These are phyloP conservation scores for Xyrichtys novacula DNA, from an alignment of 2,797 vertebrate species.

Conservation along the genomic window DNA sequence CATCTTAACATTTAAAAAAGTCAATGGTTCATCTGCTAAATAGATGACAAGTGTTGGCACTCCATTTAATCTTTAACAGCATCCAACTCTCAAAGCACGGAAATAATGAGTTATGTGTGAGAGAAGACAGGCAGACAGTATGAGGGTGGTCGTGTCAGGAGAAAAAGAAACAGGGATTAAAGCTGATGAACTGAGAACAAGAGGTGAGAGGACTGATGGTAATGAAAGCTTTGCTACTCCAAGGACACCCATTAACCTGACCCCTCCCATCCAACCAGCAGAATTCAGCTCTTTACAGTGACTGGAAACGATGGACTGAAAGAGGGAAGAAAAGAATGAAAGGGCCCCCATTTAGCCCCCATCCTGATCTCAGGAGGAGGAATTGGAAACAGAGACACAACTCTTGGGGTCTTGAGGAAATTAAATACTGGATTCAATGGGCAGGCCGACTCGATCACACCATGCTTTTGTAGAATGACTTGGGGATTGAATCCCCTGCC, in stretches of 20 bases:
- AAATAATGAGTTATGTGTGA: not conserved
- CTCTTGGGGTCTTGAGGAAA: conserved; percentile 76
- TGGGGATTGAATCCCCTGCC: conserved; percentile 74
- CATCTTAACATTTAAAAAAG: too few relatives aligned
- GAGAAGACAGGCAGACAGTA: not conserved
- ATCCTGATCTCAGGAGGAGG: conserved; percentile 67
- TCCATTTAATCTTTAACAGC: too few relatives aligned
- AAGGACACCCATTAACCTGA: conserved; percentile 64
- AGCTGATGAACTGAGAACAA: conserved; percentile 25
- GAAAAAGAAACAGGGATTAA: conserved; percentile 14
- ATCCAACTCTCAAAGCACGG: too few relatives aligned
- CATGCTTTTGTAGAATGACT: conserved; percentile 72
- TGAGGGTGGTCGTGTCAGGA: not conserved
- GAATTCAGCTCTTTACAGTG: conserved; percentile 42
- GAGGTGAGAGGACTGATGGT: conserved; percentile 19
- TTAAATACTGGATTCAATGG: conserved; percentile 78
- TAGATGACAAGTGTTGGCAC: too few relatives aligned
- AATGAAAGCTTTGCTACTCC: conserved; percentile 46
- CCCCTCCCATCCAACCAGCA: conserved; percentile 38
- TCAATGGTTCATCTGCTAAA: too few relatives aligned
- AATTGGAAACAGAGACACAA: conserved; percentile 75
- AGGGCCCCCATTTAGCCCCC: conserved; percentile 60
- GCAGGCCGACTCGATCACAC: conserved; percentile 72
- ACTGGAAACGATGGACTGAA: conserved; percentile 49
- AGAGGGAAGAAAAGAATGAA: conserved; percentile 33